Evolutionary conservation across 2,888 invertebrate genomes (phyloP).

Genomic region (Ophion slaviceki): DNA sequence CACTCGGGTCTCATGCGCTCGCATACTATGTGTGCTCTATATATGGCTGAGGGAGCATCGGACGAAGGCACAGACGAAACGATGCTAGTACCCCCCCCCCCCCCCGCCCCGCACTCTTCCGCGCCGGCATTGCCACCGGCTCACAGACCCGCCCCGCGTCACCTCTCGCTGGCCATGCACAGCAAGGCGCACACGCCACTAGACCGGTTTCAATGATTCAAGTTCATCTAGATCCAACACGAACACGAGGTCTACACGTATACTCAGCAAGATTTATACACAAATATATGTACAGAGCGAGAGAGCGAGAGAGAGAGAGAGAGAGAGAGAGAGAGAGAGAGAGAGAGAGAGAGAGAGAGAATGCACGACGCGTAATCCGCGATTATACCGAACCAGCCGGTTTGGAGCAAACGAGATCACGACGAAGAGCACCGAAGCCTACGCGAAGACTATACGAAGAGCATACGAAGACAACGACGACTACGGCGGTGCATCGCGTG

Average conservation of each 20-base stretch:
- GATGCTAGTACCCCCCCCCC: slow-evolving; percentile 12
- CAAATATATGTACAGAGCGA: slow-evolving; percentile 1
- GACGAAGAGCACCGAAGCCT: slow-evolving; percentile 28
- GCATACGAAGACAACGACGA: slow-evolving; percentile 1
- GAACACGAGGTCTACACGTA: slow-evolving; percentile 54
- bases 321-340: slow-evolving; percentile 1
- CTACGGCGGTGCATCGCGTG: slow-evolving; percentile 48
- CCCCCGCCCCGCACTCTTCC: slow-evolving; percentile 1
- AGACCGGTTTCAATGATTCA: slow-evolving; percentile 80
- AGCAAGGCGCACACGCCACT: slow-evolving; percentile 47
- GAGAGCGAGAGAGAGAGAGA: background rate
- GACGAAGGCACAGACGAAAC: slow-evolving; percentile 17
- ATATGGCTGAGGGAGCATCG: slow-evolving; percentile 20
- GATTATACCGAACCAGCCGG: slow-evolving; percentile 47
- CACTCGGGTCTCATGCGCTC: slow-evolving; percentile 52
- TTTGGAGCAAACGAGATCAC: slow-evolving; percentile 41
- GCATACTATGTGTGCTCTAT: slow-evolving; percentile 59
- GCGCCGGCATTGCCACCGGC: background rate
- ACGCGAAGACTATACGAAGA: background rate
- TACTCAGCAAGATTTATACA: slow-evolving; percentile 11
- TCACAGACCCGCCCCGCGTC: background rate
- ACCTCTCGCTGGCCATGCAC: too few species aligned
- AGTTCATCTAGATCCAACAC: slow-evolving; percentile 78
- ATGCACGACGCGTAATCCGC: slow-evolving; percentile 29
- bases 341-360: slow-evolving; percentile 14